These are phyloP conservation scores for Halocynthia aurantium DNA, from an alignment of 23 tunicate genomes.

Conservation along the genomic window DNA sequence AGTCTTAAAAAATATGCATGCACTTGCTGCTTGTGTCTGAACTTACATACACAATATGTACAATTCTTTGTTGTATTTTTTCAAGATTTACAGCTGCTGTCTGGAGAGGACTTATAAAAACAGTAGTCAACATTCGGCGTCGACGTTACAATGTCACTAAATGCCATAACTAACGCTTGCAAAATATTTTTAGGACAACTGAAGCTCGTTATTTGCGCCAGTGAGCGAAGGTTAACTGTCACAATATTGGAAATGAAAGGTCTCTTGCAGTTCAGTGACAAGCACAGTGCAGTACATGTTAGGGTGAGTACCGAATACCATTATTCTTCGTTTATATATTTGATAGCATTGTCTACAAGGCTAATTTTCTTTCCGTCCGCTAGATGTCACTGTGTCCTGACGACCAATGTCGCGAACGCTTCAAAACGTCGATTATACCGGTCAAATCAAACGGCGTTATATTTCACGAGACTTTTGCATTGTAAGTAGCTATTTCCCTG, in stretches of 20 bases:
- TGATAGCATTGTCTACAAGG: too few species aligned
- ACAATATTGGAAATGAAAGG: slow-evolving; percentile 32
- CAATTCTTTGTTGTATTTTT: too few species aligned
- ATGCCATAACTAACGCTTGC: not conserved
- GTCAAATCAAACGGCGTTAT: slow-evolving; percentile 9
- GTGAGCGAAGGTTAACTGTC: slow-evolving; percentile 33
- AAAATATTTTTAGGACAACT: slow-evolving; percentile 34
- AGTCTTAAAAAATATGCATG: too few species aligned
- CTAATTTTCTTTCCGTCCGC: not conserved
- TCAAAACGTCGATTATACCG: slow-evolving; percentile 13
- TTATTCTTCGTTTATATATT: too few species aligned
- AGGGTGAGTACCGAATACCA: not conserved
- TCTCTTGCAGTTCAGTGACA: not conserved
- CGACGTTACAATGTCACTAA: not conserved
- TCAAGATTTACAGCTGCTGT: not conserved
- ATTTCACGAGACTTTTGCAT: slow-evolving; percentile 40
- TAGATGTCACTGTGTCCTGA: slow-evolving; percentile 53
- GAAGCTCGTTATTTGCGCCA: slow-evolving; percentile 33
- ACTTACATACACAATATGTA: too few species aligned
- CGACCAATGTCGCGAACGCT: slow-evolving; percentile 20
- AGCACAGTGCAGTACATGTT: not conserved
- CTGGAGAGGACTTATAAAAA: not conserved
- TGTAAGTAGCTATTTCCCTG: slow-evolving; percentile 29
- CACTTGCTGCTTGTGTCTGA: too few species aligned
- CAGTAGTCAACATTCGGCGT: not conserved